A percentile compares a stretch with the other conserved stretches of the same genome.
phyloP scores from a whole-genome alignment of 2,888 invertebrate species.

The Zaprionus lineosus region DNA sequence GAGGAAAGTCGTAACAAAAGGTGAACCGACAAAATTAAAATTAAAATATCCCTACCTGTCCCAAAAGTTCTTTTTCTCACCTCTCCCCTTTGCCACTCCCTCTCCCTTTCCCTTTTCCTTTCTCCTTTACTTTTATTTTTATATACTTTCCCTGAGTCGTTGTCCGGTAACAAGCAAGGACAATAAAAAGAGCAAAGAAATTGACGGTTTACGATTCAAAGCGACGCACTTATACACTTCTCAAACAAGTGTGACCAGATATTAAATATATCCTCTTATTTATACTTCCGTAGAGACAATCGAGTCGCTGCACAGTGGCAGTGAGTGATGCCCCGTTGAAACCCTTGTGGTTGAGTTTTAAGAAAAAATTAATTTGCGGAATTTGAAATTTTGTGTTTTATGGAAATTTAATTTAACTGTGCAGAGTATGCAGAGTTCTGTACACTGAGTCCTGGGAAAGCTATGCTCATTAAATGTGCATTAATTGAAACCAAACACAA shows the following conservation, averaged over 20 bases:
- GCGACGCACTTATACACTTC: no score
- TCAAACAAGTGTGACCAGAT: no score
- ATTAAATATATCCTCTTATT: no score
- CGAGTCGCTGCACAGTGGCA: no score
- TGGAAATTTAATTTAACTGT: neutral
- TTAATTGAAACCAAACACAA: conserved; percentile 61
- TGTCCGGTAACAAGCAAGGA: neutral
- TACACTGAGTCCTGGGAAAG: no score
- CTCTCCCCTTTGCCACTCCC: no score
- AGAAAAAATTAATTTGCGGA: no score
- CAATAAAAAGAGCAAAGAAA: conserved; percentile 5
- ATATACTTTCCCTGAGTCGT: neutral
- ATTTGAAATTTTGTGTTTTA: neutral
- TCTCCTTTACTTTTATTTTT: neutral
- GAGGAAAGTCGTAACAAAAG: conserved; percentile 41
- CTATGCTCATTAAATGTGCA: conserved; percentile 38
- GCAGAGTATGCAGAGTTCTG: conserved; percentile 6
- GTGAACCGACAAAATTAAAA: conserved; percentile 25
- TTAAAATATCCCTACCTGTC: conserved; percentile 11
- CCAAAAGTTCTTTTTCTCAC: neutral
- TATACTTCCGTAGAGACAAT: no score
- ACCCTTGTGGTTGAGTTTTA: no score
- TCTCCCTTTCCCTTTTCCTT: no score
- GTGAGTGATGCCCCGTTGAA: no score
- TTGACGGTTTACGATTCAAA: no score